Evolutionary conservation across 2,797 vertebrate genomes (phyloP), one percentile per base, ranked within the genome.

Genomic region (Liparis tanakae): DNA sequence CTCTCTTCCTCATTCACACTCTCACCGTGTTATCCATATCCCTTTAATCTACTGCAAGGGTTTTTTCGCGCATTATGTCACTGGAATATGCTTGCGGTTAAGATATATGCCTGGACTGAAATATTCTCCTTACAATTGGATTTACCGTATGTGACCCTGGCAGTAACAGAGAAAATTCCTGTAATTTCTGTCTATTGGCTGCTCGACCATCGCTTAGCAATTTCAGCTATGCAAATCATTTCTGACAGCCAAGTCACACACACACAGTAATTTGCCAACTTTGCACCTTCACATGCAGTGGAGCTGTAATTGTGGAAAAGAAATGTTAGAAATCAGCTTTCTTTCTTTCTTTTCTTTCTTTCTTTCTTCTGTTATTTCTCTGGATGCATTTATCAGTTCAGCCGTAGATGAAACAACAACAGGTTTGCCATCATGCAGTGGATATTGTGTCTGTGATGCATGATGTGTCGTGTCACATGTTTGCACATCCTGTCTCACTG

Each of bases 381-480:
- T 80, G 82, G 77, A 79, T 80, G 89, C 89, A 90, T 85, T 48
- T 85, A 74, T 86, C 87, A 76, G 85, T 90, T 84, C 83, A 83
- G 65, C 87, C 73, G 79, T 89, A 92, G 85, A 84, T 88, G 91
- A 89, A 80, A 89, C 86, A 68, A 68, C 84, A 78, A 43, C 85
- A 91, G 86, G 92, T 94, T 93, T 89, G 91, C 85, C 76, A 70
- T 86, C 51, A 81, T 70, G 80, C 74, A 70, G 61, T 88, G 75
- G 67, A 75, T 80, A 61, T 77, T 53, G 61, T 85, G 56, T 82
- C 46, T 83, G 10, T 69, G 79, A 78, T 90, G 92, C 93, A 93
- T 93, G 93, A 77, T 87, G 86, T 91, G 85, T 57, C 87, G 82
- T 91, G 81, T 91, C 83, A 88, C 80, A 44, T 90, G 71, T 75